These are phyloP conservation scores for Garrulus glandarius DNA, from an alignment of 2,797 vertebrate species.

Conservation along the genomic window DNA sequence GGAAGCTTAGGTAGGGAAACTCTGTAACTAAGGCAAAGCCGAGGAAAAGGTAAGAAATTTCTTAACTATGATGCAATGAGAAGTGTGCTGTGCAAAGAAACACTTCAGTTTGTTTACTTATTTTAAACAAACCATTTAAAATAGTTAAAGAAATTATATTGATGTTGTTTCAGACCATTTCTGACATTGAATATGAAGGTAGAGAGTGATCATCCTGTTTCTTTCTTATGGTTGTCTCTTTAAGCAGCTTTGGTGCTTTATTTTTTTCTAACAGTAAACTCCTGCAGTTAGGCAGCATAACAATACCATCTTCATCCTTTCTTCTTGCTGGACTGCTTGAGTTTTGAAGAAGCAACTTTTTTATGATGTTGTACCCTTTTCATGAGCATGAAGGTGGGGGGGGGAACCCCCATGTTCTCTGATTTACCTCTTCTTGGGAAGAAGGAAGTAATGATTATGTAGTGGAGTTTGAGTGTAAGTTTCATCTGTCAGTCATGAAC, in stretches of 20 bases:
- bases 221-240: conserved; percentile 21
- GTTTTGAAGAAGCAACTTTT: neutral
- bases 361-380: neutral
- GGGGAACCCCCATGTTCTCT: neutral
- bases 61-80: neutral
- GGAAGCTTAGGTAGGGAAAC: neutral
- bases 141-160: neutral
- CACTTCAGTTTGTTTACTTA: neutral
- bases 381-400: neutral
- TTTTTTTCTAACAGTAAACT: conserved; percentile 28
- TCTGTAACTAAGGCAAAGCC: neutral
- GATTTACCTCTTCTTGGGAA: neutral
- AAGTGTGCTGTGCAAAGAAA: neutral
- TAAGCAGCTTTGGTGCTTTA: conserved; percentile 1
- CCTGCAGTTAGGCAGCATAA: conserved; percentile 6
- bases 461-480: neutral
- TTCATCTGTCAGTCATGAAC: neutral
- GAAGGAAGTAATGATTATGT: neutral
- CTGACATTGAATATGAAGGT: neutral
- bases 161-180: neutral
- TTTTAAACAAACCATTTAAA: neutral
- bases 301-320: neutral
- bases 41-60: neutral
- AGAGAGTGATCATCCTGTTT: neutral
- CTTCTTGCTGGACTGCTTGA: neutral